Conservation (phyloP, 2,888 invertebrate genomes). For the Eristalis pertinax region DNA sequence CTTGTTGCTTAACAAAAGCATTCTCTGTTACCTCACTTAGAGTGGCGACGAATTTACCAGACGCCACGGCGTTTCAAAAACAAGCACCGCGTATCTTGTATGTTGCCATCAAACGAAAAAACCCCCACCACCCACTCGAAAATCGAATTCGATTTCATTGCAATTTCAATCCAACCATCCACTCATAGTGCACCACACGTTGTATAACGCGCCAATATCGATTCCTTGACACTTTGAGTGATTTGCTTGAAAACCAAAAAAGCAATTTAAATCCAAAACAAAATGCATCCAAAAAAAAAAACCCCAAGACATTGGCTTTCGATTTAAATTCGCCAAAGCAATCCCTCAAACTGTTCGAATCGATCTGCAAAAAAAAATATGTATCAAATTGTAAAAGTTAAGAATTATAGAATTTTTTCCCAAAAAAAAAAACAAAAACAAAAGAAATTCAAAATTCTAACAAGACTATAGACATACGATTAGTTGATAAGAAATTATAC, state of each 20-base stretch:
- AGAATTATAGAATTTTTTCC: background rate
- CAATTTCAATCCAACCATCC: background rate
- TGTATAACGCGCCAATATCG: background rate
- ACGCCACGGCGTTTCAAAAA: no score
- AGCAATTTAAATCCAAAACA: slow-evolving; percentile 39
- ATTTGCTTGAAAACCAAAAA: background rate
- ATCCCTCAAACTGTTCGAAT: slow-evolving; percentile 49
- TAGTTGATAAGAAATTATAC: slow-evolving; percentile 53
- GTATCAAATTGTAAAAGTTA: slow-evolving; percentile 27
- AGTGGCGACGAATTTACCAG: no score
- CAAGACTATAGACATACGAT: slow-evolving; percentile 11
- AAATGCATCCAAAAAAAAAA: slow-evolving; percentile 24
- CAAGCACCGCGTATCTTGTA: no score
- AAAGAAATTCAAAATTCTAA: background rate
- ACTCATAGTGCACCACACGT: background rate
- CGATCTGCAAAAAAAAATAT: slow-evolving; percentile 20
- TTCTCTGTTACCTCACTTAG: no score
- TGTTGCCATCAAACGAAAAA: no score
- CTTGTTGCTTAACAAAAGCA: no score
- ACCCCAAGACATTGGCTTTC: slow-evolving; percentile 4
- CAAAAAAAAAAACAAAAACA: background rate
- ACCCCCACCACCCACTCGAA: background rate
- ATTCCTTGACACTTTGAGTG: background rate
- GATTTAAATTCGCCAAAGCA: slow-evolving; percentile 7
- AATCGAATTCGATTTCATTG: background rate